Percentiles rank a stretch among this genome's conserved stretches.
These are phyloP conservation scores for Ochropleura leucogaster DNA, from an alignment of 2,888 invertebrate species.

Conservation along the genomic window DNA sequence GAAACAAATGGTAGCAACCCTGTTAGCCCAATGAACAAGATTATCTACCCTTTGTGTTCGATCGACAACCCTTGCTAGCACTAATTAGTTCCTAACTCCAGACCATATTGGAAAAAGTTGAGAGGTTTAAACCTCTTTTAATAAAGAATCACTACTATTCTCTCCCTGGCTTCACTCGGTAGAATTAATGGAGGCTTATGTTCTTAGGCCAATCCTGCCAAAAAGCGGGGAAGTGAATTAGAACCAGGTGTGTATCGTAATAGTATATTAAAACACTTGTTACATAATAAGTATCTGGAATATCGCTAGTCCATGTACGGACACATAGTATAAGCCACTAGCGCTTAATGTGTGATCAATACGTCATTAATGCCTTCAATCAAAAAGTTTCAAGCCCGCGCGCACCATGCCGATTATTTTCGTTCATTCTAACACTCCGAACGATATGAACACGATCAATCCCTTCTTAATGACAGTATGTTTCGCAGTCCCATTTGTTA, in stretches of 20 bases:
- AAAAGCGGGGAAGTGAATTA: no score
- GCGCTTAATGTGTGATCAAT: background rate
- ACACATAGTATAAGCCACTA: no score
- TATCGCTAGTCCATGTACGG: no score
- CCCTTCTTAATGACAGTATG: background rate
- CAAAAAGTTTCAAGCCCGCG: background rate
- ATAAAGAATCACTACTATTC: slow-evolving; percentile 5
- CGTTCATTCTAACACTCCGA: background rate
- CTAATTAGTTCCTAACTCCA: slow-evolving; percentile 56
- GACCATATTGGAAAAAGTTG: slow-evolving; percentile 58
- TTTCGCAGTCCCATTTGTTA: background rate
- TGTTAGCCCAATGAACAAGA: slow-evolving; percentile 37
- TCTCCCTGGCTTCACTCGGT: slow-evolving; percentile 19
- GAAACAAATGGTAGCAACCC: slow-evolving; percentile 36
- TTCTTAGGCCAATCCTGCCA: no score
- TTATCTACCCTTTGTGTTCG: slow-evolving; percentile 46
- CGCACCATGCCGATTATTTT: no score
- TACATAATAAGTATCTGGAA: no score
- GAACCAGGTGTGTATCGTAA: no score
- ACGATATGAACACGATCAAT: slow-evolving; percentile 1
- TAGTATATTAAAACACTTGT: no score
- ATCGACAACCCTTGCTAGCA: slow-evolving; percentile 26
- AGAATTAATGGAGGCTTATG: slow-evolving; percentile 39
- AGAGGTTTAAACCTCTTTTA: slow-evolving; percentile 33
- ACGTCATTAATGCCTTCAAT: background rate